Percentiles rank a stretch among this genome's conserved stretches.
phyloP scores from a whole-genome alignment of 53 echinoderm and acorn worm genomes.

The Arbacia lixula region DNA sequence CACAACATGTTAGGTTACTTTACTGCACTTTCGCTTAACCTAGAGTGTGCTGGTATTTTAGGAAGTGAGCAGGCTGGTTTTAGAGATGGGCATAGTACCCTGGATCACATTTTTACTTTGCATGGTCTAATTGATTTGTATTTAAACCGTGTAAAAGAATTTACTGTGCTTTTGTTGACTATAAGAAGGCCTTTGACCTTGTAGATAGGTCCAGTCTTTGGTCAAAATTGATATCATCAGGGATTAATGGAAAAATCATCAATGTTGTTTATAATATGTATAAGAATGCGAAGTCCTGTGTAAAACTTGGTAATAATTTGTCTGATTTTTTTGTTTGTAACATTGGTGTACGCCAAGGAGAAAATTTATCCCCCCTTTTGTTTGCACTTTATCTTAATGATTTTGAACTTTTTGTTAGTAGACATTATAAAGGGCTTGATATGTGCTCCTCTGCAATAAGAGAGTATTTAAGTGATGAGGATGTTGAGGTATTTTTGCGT shows the following conservation, averaged over 20 bases:
- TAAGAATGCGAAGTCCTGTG: no score
- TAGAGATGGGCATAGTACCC: background rate
- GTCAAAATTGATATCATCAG: background rate
- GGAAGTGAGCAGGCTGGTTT: constrained; percentile 32
- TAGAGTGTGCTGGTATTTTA: background rate
- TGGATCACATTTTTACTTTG: constrained; percentile 25
- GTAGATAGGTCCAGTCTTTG: background rate
- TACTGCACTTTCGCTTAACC: background rate
- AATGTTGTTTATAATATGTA: no score
- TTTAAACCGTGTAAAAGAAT: background rate
- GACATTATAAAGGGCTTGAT: constrained; percentile 3
- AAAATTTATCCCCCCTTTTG: no score
- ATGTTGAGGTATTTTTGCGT: constrained; percentile 1
- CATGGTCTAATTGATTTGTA: constrained; percentile 20
- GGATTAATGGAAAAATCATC: constrained; percentile 32
- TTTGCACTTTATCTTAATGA: background rate
- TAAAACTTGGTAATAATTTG: no score
- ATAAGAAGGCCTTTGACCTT: constrained; percentile 34
- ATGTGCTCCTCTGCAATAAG: background rate
- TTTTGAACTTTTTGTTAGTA: background rate
- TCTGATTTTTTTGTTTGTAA: no score
- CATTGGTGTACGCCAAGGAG: no score
- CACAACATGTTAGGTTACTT: no score
- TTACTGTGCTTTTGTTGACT: constrained; percentile 21
- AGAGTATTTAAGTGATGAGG: no score